A percentile compares a stretch with the other conserved stretches of the same genome.
Evolutionary conservation across 2,113 vertebrate species (phyloP).

Genomic region (Bolborhynchus lineola): DNA sequence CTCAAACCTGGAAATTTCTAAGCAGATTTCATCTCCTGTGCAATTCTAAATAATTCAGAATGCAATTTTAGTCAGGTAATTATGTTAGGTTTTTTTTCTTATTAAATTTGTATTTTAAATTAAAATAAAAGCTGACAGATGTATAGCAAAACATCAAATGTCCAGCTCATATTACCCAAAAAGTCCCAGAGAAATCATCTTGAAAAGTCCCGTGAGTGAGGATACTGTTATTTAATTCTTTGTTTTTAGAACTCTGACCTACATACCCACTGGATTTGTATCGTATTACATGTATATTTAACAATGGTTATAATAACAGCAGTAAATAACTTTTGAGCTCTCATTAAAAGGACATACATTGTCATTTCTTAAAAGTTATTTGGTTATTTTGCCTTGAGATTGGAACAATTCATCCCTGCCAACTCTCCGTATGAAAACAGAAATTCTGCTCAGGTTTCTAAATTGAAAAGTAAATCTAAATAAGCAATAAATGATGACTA

Average conservation of each 20-base stretch:
- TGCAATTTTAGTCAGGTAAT: constrained; percentile 55
- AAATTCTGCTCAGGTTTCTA: neutral
- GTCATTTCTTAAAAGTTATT: neutral
- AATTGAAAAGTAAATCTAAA: neutral
- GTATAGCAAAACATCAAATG: neutral
- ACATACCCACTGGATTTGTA: neutral
- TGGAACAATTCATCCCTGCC: neutral
- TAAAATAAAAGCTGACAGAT: constrained; percentile 20
- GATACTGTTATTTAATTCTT: neutral
- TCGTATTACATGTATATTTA: neutral
- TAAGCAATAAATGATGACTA: neutral
- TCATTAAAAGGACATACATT: neutral
- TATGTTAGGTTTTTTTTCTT: constrained; percentile 42
- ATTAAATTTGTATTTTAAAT: constrained; percentile 56
- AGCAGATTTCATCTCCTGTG: constrained; percentile 73
- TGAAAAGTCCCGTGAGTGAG: neutral
- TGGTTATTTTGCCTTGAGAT: neutral
- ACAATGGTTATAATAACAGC: neutral
- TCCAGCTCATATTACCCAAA: neutral
- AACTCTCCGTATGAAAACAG: neutral
- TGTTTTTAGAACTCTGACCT: neutral
- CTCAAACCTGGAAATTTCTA: constrained; percentile 65
- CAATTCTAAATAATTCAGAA: constrained; percentile 78
- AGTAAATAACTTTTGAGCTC: neutral
- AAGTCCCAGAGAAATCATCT: neutral